Evolutionary conservation across 1,140 invertebrate species (phyloP).

Genomic region (Bilobella aurantiaca): DNA sequence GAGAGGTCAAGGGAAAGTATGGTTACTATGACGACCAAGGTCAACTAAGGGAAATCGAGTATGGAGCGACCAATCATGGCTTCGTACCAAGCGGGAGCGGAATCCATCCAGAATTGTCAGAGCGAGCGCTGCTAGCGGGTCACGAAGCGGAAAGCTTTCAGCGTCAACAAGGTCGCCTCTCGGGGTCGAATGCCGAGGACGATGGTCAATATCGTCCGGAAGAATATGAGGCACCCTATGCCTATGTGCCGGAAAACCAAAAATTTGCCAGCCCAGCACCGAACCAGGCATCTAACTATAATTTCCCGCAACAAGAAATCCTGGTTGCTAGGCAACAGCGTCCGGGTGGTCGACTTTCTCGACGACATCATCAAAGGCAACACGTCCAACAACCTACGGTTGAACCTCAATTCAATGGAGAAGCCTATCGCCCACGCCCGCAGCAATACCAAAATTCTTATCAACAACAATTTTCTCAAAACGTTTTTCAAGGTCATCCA

Average conservation of each 20-base stretch:
- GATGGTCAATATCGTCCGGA: slow-evolving; percentile 19
- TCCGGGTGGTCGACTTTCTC: no score
- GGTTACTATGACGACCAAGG: slow-evolving; percentile 50
- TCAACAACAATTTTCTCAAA: neutral
- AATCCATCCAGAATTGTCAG: slow-evolving; percentile 68
- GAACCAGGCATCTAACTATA: no score
- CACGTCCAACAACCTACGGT: no score
- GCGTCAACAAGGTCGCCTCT: neutral
- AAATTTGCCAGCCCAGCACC: slow-evolving; percentile 21
- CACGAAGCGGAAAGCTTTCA: neutral
- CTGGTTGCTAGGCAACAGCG: no score
- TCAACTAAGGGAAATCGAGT: slow-evolving; percentile 61
- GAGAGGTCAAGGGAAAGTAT: slow-evolving; percentile 71
- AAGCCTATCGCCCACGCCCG: neutral
- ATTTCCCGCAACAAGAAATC: no score
- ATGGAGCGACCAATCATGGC: slow-evolving; percentile 62
- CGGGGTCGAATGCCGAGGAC: neutral
- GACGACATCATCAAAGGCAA: no score
- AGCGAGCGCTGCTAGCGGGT: slow-evolving; percentile 37
- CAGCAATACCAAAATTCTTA: neutral
- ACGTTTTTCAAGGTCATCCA: slow-evolving; percentile 41
- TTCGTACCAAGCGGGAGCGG: slow-evolving; percentile 65
- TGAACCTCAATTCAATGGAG: no score
- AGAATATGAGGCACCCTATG: slow-evolving; percentile 28
- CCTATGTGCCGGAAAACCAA: slow-evolving; percentile 41